phyloP scores from a whole-genome alignment of 2,888 invertebrate genomes.

The Stenoptilia bipunctidactyla region DNA sequence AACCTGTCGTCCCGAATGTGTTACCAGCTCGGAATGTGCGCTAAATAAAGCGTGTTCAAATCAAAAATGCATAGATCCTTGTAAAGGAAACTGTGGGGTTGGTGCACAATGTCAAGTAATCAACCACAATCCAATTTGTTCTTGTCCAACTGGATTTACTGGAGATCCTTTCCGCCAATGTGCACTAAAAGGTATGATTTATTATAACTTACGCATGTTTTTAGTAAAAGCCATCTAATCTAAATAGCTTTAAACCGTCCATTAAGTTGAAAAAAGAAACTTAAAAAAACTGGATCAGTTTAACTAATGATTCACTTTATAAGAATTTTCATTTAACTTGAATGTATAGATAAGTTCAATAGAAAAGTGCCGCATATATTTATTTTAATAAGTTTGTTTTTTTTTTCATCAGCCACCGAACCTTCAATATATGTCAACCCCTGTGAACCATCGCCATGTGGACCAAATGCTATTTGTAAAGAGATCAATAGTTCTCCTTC shows the following conservation, averaged over 20 bases:
- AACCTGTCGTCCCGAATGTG: constrained; percentile 79
- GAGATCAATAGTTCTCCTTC: constrained; percentile 74
- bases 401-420: constrained; percentile 6
- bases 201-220: too few species aligned
- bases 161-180: constrained; percentile 83
- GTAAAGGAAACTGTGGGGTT: constrained; percentile 78
- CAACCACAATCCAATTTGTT: constrained; percentile 81
- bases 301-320: too few species aligned
- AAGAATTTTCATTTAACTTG: too few species aligned
- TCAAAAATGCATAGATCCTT: constrained; percentile 80
- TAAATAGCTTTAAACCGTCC: too few species aligned
- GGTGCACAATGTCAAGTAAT: constrained; percentile 79
- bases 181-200: constrained; percentile 66
- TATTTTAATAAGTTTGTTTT: too few species aligned
- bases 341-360: too few species aligned
- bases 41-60: constrained; percentile 77
- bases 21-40: constrained; percentile 76
- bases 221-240: too few species aligned
- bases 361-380: too few species aligned
- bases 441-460: constrained; percentile 83
- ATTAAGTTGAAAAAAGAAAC: too few species aligned
- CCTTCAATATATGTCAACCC: constrained; percentile 53
- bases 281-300: too few species aligned
- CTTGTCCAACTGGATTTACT: constrained; percentile 74
- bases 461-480: constrained; percentile 77